Evolutionary conservation across 2,888 invertebrate species (phyloP).

Genomic region (Agrochola circellaris): DNA sequence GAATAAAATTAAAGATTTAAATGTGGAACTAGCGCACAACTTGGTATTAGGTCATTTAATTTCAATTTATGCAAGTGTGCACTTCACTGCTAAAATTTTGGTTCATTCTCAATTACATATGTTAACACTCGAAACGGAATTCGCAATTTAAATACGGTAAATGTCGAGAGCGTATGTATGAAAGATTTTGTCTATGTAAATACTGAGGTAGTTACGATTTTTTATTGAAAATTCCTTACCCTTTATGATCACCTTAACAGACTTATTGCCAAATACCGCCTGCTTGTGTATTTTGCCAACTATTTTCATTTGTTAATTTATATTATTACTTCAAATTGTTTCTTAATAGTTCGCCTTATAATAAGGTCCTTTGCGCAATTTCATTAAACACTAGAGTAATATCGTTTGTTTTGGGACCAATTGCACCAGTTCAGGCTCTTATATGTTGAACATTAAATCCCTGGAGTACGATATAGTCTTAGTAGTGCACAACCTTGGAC

Average conservation of each 20-base stretch:
- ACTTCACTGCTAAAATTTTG: constrained; percentile 38
- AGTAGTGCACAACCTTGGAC: constrained; percentile 59
- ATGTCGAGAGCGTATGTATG: constrained; percentile 9
- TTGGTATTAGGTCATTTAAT: constrained; percentile 33
- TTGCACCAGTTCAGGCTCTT: constrained; percentile 39
- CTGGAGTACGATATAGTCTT: constrained; percentile 55
- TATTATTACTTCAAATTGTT: background rate
- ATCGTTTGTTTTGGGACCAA: constrained; percentile 36
- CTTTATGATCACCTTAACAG: background rate
- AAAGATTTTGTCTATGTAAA: constrained; percentile 1
- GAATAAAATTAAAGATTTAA: constrained; percentile 28
- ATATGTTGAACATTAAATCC: constrained; percentile 52
- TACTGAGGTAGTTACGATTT: background rate
- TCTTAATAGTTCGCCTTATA: background rate
- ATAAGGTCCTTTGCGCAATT: background rate
- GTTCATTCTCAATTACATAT: constrained; percentile 56
- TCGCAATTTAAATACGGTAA: constrained; percentile 40
- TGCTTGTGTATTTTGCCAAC: background rate
- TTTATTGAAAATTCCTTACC: constrained; percentile 15
- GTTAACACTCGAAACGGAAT: constrained; percentile 35
- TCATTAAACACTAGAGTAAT: background rate
- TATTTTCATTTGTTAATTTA: background rate
- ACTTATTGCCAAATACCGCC: background rate
- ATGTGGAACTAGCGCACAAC: constrained; percentile 12
- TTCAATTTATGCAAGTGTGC: constrained; percentile 43